Conservation (phyloP, 2,888 invertebrate genomes). For the Dolichomitus sp. region DNA sequence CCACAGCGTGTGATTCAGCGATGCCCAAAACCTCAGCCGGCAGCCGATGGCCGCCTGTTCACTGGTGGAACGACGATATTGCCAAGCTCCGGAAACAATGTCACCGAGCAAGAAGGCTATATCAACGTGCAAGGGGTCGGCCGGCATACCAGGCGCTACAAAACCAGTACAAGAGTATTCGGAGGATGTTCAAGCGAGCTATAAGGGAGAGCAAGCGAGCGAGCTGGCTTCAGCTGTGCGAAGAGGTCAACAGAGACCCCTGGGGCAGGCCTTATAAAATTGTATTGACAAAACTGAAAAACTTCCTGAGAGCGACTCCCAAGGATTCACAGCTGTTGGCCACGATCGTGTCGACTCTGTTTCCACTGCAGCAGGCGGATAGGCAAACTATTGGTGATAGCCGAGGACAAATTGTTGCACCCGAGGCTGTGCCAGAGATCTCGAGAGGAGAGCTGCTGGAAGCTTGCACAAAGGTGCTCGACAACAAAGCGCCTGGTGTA, state of each 20-base stretch:
- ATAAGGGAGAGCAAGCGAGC: constrained; percentile 23
- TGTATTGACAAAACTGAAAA: constrained; percentile 54
- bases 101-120: constrained; percentile 31
- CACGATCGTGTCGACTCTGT: constrained; percentile 59
- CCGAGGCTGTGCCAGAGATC: neutral
- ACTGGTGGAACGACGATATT: constrained; percentile 56
- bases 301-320: constrained; percentile 43
- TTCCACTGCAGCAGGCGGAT: constrained; percentile 31
- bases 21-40: constrained; percentile 29
- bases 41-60: constrained; percentile 22
- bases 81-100: constrained; percentile 31
- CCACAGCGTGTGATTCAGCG: constrained; percentile 32
- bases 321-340: constrained; percentile 54
- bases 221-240: constrained; percentile 36
- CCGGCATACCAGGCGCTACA: constrained; percentile 28
- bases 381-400: neutral
- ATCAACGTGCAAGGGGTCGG: constrained; percentile 17
- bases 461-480: too few species aligned
- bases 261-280: constrained; percentile 60
- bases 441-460: too few species aligned
- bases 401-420: neutral
- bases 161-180: constrained; percentile 39
- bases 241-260: constrained; percentile 57
- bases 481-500: too few species aligned
- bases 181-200: constrained; percentile 5